Base-by-base conservation (phyloP, 2,888 invertebrate species). In the Tachina fera region DNA sequence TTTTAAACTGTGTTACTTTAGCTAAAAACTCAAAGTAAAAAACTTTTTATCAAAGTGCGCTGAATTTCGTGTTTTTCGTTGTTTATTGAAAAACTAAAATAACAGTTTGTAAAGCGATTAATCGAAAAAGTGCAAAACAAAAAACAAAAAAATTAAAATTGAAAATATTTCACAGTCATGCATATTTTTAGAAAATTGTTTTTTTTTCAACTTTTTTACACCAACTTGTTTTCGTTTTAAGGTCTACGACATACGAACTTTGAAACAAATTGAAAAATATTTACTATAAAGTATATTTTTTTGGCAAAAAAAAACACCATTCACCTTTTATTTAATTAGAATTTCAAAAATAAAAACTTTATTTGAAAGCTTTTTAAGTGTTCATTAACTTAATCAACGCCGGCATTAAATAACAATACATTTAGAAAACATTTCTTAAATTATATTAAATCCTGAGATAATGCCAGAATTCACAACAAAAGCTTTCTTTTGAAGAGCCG, bases 21-120 rank as follows among this genome's bases (percentile, higher is more conserved):
- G 45, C 3, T 56, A 45, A 45, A 45, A 56, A 31, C 16, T 70
- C 19, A 13, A 8, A 19, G 3, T n/a, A 9, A 16, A 68, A 41
- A 71, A 43, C 19, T 13, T 14, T 31, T 45, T 19, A 58, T 45
- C 31, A 16, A 31, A 58, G 19, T 16, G 9, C n/a, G 41, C 1
- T 3, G 1, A 51, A 6, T 39, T 53, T 6, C n/a, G 14, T 41
- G 9, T 16, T 68, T 49, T 71, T 56, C 11, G 14, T 16, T 70
- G 39, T 19, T 22, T 22, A 45, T 45, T 45, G 56, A 71, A 71
- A n/a, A 71, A 47, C 49, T 72, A 61, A 60, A 61, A 58, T 16
- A 61, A 49, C 72, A 47, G 60, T 60, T 72, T 72, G 11, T 60
- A 60, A 72, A 72, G 19, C 39, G 47, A 49, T 72, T 72, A 72